Evolutionary conservation across 1,140 invertebrate genomes (phyloP), one percentile per base, ranked within the genome.

Genomic region (Caenorhabditis latens): DNA sequence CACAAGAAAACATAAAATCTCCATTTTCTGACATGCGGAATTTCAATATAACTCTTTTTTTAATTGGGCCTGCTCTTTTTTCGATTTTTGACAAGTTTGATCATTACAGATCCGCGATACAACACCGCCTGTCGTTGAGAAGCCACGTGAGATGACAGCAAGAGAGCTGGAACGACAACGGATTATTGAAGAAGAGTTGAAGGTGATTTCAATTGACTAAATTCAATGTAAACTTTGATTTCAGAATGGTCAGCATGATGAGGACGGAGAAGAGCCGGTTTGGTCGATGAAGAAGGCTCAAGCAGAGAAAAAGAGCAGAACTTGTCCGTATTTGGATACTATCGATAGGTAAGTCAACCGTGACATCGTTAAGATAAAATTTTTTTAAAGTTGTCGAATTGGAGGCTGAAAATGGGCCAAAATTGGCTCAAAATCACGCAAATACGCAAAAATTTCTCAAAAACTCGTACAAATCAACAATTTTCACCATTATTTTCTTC

Each of bases 321-420:
- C 86, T n/a, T 92, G 91, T 57, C 91, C 91, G n/a, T 92, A 92
- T 86, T 84, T 92, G 83, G 92, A 92, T 61, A 92, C 91, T 40
- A 92, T 92, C 55, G 90, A 92, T 67, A 65, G 91, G 91, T 91
- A 40, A 53, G 86, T 6, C 2, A 2, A 32, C 32, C 32, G 32
- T 32, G 32, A 0, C 2, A 32, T 32, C 32, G 32, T 32, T 32
- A 32, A 32, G 32, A n/a, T n/a, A n/a, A n/a, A n/a, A n/a, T n/a
- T n/a, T n/a, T n/a, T n/a, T n/a, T n/a, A n/a, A n/a, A n/a, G n/a
- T n/a, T n/a, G n/a, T n/a, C n/a, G n/a, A n/a, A n/a, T n/a, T n/a
- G n/a, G n/a, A n/a, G 16, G n/a, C 7, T n/a, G 2, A 32, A 63
- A 63, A 53, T 53, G 57, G 14, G 14, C 57, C 86, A 82, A 61